phyloP scores from a whole-genome alignment of 2,888 invertebrate species.

The Petrolisthes manimaculis region DNA sequence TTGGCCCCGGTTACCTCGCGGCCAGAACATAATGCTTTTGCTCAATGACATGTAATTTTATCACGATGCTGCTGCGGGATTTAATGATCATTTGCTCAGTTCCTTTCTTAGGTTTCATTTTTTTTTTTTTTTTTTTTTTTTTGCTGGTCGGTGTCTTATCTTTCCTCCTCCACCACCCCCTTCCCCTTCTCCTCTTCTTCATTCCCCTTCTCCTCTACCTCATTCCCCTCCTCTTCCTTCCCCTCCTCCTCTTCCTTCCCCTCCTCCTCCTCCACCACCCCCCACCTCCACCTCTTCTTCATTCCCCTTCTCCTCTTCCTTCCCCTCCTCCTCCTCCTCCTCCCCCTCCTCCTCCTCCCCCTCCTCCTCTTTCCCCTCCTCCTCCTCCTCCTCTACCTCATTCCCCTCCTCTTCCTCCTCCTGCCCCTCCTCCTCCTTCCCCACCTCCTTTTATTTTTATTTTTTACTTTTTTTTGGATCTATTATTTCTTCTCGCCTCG shows the following conservation, averaged over 20 bases:
- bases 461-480: not conserved
- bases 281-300: not conserved
- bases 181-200: not conserved
- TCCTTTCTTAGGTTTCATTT: too few species aligned
- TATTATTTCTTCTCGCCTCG: not conserved
- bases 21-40: conserved; percentile 7
- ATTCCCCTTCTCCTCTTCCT: not conserved
- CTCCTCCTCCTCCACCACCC: not conserved
- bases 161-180: not conserved
- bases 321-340: not conserved
- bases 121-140: conserved; percentile 6
- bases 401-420: not conserved
- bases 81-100: conserved; percentile 10
- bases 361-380: not conserved
- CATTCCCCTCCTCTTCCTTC: not conserved
- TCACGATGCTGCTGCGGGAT: not conserved
- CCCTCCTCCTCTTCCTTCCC: not conserved
- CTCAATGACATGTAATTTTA: conserved; percentile 16
- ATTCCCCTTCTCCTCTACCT: too few species aligned
- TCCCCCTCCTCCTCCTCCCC: not conserved
- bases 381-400: not conserved
- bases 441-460: not conserved
- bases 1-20: not conserved
- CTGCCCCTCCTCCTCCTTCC: not conserved
- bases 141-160: too few species aligned